A percentile compares a stretch with the other conserved stretches of the same genome.
phyloP scores from a whole-genome alignment of 2,888 invertebrate species.

The Volucella inanis region DNA sequence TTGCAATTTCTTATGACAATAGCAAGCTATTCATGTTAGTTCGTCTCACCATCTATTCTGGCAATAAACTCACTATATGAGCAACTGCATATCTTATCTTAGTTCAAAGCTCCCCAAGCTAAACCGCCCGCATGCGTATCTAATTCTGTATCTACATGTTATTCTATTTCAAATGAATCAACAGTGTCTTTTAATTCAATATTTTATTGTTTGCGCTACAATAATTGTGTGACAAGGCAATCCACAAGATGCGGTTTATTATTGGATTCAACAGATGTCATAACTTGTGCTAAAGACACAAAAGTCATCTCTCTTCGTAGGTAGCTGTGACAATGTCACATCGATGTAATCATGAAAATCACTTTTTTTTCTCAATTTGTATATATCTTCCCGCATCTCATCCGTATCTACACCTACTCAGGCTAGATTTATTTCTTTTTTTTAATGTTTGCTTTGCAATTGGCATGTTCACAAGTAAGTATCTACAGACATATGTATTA shows the following conservation, averaged over 20 bases:
- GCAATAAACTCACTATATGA: no score
- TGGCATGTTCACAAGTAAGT: not conserved
- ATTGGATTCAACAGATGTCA: conserved; percentile 27
- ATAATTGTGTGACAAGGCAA: conserved; percentile 39
- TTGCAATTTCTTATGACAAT: no score
- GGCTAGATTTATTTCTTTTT: not conserved
- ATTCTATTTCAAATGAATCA: not conserved
- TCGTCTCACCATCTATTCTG: no score
- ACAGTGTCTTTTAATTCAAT: conserved; percentile 1
- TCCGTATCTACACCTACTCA: conserved; percentile 24
- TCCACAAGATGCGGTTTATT: conserved; percentile 34
- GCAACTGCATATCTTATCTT: not conserved
- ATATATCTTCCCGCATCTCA: not conserved
- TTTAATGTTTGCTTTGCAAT: conserved; percentile 17
- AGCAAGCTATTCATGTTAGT: no score
- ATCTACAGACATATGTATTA: not conserved
- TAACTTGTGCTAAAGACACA: conserved; percentile 13
- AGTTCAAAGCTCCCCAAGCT: not conserved
- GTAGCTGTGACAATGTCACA: conserved; percentile 8
- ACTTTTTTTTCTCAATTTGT: not conserved
- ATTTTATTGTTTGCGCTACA: conserved; percentile 30
- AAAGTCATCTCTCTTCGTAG: conserved; percentile 13
- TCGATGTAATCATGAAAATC: conserved; percentile 9
- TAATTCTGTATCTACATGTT: not conserved
- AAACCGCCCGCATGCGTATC: not conserved